These are phyloP conservation scores for Monopterus albus DNA, from an alignment of 2,113 vertebrate genomes.

Conservation along the genomic window DNA sequence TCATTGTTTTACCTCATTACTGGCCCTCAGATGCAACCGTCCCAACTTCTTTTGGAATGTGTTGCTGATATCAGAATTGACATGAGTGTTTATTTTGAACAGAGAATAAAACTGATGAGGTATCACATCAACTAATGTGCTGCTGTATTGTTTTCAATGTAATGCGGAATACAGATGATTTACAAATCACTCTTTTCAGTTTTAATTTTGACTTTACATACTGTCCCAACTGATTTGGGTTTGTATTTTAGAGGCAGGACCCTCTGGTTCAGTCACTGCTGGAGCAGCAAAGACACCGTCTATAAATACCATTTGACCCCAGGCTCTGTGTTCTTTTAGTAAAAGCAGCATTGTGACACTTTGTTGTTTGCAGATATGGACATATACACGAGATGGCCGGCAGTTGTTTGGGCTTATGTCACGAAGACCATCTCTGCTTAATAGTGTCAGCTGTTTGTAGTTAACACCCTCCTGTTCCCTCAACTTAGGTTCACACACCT, in stretches of 20 bases:
- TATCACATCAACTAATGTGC: too few relatives aligned
- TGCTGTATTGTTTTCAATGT: too few relatives aligned
- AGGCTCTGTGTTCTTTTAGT: background rate
- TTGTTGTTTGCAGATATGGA: constrained; percentile 39
- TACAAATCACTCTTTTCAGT: too few relatives aligned
- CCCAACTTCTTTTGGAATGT: too few relatives aligned
- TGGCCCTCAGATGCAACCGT: too few relatives aligned
- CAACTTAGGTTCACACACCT: constrained; percentile 47
- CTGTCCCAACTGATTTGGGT: too few relatives aligned
- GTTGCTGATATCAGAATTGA: too few relatives aligned
- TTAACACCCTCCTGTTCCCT: constrained; percentile 65
- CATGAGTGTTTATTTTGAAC: too few relatives aligned
- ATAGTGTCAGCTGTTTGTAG: constrained; percentile 77
- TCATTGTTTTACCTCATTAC: too few relatives aligned
- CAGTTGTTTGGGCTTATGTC: constrained; percentile 33
- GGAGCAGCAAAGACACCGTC: background rate
- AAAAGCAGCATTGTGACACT: constrained; percentile 27
- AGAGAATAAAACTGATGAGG: too few relatives aligned
- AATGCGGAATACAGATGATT: too few relatives aligned
- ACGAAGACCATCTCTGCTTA: constrained; percentile 50
- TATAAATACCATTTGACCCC: background rate
- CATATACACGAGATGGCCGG: constrained; percentile 14
- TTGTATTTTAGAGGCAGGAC: background rate
- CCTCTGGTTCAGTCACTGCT: background rate
- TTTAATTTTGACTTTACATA: too few relatives aligned